Evolutionary conservation across 1,140 invertebrate species (phyloP).

Genomic region (Euwallacea fornicatus): DNA sequence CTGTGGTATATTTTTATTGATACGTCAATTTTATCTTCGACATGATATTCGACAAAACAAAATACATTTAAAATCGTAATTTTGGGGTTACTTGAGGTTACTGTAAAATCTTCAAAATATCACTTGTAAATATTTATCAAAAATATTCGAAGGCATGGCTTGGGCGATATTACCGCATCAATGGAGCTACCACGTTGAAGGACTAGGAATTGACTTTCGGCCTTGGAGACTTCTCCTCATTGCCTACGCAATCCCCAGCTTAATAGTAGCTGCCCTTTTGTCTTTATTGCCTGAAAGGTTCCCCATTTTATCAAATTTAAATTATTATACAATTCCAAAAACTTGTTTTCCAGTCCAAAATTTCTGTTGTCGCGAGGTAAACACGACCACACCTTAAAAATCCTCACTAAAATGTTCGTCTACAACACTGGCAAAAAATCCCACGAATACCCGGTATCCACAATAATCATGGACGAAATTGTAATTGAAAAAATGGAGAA

Average conservation of each 20-base stretch:
- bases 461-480: constrained; percentile 40
- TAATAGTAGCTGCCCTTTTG: constrained; percentile 58
- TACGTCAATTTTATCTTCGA: too few relatives aligned
- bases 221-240: constrained; percentile 69
- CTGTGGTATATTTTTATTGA: too few relatives aligned
- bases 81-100: too few relatives aligned
- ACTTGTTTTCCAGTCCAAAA: constrained; percentile 61
- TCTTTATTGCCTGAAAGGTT: constrained; percentile 66
- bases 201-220: constrained; percentile 52
- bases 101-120: too few relatives aligned
- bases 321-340: not conserved
- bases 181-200: constrained; percentile 42
- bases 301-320: not conserved
- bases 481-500: constrained; percentile 24
- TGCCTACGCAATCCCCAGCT: constrained; percentile 52
- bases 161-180: constrained; percentile 62
- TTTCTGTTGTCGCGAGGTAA: constrained; percentile 68
- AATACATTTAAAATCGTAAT: too few relatives aligned
- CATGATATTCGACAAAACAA: too few relatives aligned
- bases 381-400: constrained; percentile 60
- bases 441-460: constrained; percentile 65
- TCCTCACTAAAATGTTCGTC: constrained; percentile 54
- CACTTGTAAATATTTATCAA: too few relatives aligned
- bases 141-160: constrained; percentile 58
- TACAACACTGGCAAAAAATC: constrained; percentile 62